Conservation (phyloP, 2,113 vertebrate genomes). For the Naja naja region DNA sequence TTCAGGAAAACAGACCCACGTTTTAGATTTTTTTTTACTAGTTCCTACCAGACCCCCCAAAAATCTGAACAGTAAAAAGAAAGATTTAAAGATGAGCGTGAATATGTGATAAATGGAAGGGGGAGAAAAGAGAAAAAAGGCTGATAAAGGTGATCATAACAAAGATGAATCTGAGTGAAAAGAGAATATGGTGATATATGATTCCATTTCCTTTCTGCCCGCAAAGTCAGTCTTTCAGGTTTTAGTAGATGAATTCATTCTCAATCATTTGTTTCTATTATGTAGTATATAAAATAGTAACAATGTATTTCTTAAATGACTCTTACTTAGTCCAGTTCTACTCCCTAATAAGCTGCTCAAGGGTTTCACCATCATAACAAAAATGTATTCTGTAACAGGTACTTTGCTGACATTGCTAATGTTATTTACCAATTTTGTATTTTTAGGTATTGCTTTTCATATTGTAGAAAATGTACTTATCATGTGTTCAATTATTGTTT, state of each 20-base stretch:
- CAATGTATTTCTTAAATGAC: neutral
- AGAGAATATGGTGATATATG: neutral
- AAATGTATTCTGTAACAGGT: neutral
- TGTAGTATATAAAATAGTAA: neutral
- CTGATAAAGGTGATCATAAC: neutral
- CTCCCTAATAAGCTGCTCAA: neutral
- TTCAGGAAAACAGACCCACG: neutral
- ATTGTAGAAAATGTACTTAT: neutral
- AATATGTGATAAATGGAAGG: neutral
- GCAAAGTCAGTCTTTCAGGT: neutral
- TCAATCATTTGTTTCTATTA: neutral
- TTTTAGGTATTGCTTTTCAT: neutral
- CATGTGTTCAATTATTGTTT: neutral
- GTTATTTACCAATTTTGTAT: neutral
- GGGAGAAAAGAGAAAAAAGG: too few relatives aligned
- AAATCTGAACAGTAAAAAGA: neutral
- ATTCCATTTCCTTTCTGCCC: neutral
- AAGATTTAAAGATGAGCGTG: neutral
- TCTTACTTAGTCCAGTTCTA: neutral
- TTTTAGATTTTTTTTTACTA: neutral
- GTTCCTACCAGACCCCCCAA: neutral
- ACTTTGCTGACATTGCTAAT: neutral
- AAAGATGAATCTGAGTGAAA: neutral
- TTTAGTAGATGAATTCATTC: neutral
- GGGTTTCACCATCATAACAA: neutral